Evolutionary conservation across 1,140 invertebrate genomes (phyloP).

Genomic region (Psilanteris sp.): DNA sequence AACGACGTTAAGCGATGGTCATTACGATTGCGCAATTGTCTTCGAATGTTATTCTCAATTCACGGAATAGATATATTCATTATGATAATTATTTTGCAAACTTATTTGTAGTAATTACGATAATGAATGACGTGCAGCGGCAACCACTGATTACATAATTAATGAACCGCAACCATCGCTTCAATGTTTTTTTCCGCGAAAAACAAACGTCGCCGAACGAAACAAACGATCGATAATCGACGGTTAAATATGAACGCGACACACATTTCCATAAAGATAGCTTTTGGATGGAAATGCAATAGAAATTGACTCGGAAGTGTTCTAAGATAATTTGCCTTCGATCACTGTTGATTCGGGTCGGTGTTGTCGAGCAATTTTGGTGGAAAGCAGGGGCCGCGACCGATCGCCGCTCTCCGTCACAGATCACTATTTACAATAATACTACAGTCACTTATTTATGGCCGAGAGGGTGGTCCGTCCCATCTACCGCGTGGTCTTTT

Average conservation of each 20-base stretch:
- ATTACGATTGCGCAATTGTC: neutral
- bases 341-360: slow-evolving; percentile 10
- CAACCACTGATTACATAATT: slow-evolving; percentile 1
- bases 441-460: slow-evolving; percentile 57
- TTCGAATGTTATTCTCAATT: too few relatives aligned
- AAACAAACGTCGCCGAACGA: slow-evolving; percentile 6
- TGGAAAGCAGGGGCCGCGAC: too few relatives aligned
- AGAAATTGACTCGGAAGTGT: slow-evolving; percentile 75
- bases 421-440: slow-evolving; percentile 63
- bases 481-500: slow-evolving; percentile 43
- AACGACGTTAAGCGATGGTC: slow-evolving; percentile 4
- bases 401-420: slow-evolving; percentile 27
- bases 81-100: slow-evolving; percentile 3
- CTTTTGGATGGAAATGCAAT: slow-evolving; percentile 36
- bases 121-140: neutral
- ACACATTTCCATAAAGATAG: slow-evolving; percentile 18
- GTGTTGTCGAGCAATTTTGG: neutral
- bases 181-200: neutral
- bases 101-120: neutral
- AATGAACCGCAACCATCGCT: slow-evolving; percentile 5
- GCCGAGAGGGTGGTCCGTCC: slow-evolving; percentile 12
- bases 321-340: slow-evolving; percentile 53
- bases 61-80: neutral
- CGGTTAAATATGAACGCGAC: slow-evolving; percentile 26
- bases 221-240: slow-evolving; percentile 26